Percentiles rank a stretch among this genome's conserved stretches.
phyloP scores from a whole-genome alignment of 2,113 vertebrate species.

The Cervus canadensis region DNA sequence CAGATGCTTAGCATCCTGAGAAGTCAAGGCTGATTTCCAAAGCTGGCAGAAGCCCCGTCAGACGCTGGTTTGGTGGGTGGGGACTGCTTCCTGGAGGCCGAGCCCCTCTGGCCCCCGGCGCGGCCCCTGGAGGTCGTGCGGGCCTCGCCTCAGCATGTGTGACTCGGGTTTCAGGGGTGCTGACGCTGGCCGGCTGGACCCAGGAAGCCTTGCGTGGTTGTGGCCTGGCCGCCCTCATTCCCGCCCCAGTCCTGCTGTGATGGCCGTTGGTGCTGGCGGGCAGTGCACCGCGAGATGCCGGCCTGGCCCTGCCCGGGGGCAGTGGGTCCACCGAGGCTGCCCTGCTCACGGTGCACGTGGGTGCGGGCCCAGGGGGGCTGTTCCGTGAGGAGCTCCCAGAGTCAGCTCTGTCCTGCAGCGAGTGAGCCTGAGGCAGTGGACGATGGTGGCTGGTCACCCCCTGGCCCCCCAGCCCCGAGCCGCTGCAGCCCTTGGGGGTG shows the following conservation, averaged over 20 bases:
- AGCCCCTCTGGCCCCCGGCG: neutral
- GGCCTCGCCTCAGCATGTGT: accelerated
- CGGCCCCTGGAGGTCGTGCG: accelerated
- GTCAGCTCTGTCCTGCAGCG: neutral
- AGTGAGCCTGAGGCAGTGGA: neutral
- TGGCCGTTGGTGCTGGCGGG: accelerated
- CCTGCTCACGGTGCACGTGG: accelerated
- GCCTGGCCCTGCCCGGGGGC: neutral
- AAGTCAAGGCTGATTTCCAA: neutral
- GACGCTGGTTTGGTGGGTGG: accelerated
- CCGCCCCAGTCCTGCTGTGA: too few relatives aligned
- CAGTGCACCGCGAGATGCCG: accelerated
- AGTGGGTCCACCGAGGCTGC: accelerated
- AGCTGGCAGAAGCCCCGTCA: too few relatives aligned
- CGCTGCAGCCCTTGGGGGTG: neutral
- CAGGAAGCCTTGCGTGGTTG: accelerated
- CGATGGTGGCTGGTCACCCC: neutral
- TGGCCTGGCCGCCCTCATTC: neutral
- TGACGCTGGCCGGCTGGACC: accelerated
- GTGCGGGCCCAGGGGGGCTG: neutral
- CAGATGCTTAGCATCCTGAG: accelerated
- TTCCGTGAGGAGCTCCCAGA: neutral
- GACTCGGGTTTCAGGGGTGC: accelerated
- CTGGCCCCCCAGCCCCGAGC: neutral
- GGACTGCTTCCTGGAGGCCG: neutral